Evolutionary conservation across 2,113 vertebrate genomes (phyloP), one percentile per base, ranked within the genome.

Genomic region (Triplophysa rosa): DNA sequence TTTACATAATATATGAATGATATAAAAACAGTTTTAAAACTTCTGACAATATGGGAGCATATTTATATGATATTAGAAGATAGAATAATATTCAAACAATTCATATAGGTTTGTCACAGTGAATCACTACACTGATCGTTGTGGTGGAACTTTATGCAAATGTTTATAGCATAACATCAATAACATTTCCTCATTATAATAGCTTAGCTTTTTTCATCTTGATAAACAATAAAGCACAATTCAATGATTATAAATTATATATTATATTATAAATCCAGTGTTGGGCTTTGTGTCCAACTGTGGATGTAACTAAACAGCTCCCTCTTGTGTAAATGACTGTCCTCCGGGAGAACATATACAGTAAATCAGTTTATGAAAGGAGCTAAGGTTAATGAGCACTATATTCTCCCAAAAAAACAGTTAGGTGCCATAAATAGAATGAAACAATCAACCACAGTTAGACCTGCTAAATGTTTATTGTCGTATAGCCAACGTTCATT

Each of bases 241-340:
- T 17, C 17, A 12, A n/a, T 70, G 47, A 56, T 23, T n/a, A 21
- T 40, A 6, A 26, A 9, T 72, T n/a, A n/a, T n/a, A n/a, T n/a
- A n/a, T n/a, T n/a, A n/a, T n/a, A n/a, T n/a, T n/a, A n/a, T n/a
- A n/a, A n/a, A n/a, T n/a, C n/a, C n/a, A n/a, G n/a, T n/a, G n/a
- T 9, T 54, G 11, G 66, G 12, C 24, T 37, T 9, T 21, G 23
- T 47, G 29, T 74, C 21, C 59, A 16, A 58, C 23, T 86, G 65
- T 67, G 84, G 86, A 90, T 89, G 76, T 90, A 81, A 84, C 89
- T 84, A 85, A 90, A 89, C 92, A 91, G 91, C 91, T 87, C 93
- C 91, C 91, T 88, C 93, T 92, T 88, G 93, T 92, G 92, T 59
- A 83, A 37, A 82, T 84, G 84, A 76, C 52, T 79, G 69, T 67